Percentiles rank a stretch among this genome's conserved stretches.
Evolutionary conservation across 2,113 vertebrate genomes (phyloP).

Genomic region (Hippocampus mohnikei): DNA sequence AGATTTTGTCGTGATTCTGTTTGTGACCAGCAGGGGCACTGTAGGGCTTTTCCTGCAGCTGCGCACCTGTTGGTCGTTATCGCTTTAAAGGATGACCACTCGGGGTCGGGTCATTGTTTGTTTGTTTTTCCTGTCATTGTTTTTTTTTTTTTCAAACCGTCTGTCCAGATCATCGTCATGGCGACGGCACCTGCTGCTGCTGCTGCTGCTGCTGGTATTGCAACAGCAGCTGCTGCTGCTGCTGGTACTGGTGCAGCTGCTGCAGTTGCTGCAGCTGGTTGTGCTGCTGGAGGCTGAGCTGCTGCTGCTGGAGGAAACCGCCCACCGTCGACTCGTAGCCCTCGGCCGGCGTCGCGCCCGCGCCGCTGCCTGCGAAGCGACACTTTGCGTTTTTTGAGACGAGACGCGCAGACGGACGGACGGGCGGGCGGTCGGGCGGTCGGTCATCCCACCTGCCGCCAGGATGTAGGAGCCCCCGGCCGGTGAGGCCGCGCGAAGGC

Average conservation of each 20-base stretch:
- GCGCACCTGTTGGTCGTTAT: too few species aligned
- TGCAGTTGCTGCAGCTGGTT: conserved; percentile 75
- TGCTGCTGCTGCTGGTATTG: conserved; percentile 64
- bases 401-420: not conserved
- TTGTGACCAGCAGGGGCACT: too few species aligned
- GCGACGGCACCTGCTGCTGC: not conserved
- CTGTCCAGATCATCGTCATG: too few species aligned
- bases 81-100: too few species aligned
- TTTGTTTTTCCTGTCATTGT: too few species aligned
- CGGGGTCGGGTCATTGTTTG: too few species aligned
- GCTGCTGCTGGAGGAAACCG: conserved; percentile 66
- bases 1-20: too few species aligned
- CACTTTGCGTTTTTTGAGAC: not conserved
- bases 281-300: conserved; percentile 68
- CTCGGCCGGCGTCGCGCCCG: conserved; percentile 60
- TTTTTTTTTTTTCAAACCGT: too few species aligned
- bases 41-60: too few species aligned
- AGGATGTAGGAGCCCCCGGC: conserved; percentile 84
- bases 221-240: conserved; percentile 64
- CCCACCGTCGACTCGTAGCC: conserved; percentile 59
- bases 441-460: conserved; percentile 44
- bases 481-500: conserved; percentile 90
- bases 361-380: conserved; percentile 47
- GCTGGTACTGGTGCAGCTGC: conserved; percentile 70
- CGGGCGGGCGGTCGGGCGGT: not conserved